Base-by-base conservation (phyloP, 92 coral and sea anemone genomes). In the Bergia puertoricense region DNA sequence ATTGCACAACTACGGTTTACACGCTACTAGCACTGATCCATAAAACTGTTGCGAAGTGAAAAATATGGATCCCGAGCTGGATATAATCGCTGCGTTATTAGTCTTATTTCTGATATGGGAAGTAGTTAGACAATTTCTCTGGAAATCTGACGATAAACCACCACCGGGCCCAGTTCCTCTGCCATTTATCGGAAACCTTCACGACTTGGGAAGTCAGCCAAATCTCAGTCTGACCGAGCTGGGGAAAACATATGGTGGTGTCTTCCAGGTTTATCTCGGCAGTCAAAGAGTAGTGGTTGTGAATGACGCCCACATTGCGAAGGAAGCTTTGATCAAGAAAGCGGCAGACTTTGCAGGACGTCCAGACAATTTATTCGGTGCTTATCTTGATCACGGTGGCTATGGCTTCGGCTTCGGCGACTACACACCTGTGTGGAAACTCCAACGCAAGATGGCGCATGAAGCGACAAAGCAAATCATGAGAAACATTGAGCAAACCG, bases 321-420 rank as follows among this genome's bases (percentile, higher is more conserved):
- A 93, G 37, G 93, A 94, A 65, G 98, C 92, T 13, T 91, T 94
- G 36, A 93, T 94, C 5, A 89, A 91, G 81, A 88, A 93, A 51
- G 86, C 98, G 37, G 77, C 86, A 44, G 88, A 81, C 22, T 94
- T 94, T 73, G 95, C 95, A 8, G 98, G 98, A 22, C 95, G 98
- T 74, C 98, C 95, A 15, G 72, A 82, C 74, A 91, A 89, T 15
- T 89, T 82, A 10, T 92, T 90, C 8, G 96, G 92, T 0, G 73
- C 86, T 46, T 86, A 91, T 72, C 88, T 89, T 42, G 88, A 92
- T 72, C 94, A 91, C 74, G 76, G 86, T 73, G 96, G 96, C 9
- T 88, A 90, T 36, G 89, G 90, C 40, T 91, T 93, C 59, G 92
- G 90, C 66, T 93, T 93, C 76, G 91, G 95, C 40, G 93, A 93